These are phyloP conservation scores for Hippocampus kuda DNA, from an alignment of 2,797 vertebrate genomes.

Conservation along the genomic window DNA sequence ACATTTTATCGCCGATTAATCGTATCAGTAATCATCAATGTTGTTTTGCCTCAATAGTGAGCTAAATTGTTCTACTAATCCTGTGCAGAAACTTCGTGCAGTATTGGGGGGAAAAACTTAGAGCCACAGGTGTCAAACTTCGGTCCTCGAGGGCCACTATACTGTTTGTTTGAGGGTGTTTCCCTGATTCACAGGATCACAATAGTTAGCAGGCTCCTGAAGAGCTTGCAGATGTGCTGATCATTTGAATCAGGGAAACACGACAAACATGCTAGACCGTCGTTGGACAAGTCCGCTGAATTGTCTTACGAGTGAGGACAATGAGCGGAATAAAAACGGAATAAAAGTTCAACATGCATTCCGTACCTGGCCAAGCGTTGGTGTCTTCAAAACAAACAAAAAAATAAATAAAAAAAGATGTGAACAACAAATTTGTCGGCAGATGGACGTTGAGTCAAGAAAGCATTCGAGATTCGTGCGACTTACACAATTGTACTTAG, in stretches of 20 bases:
- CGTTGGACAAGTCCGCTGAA: background rate
- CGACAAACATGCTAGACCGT: background rate
- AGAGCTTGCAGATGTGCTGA: no score
- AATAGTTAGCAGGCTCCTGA: no score
- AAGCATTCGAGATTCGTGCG: background rate
- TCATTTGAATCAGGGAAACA: no score
- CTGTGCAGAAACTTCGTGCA: no score
- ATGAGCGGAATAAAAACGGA: background rate
- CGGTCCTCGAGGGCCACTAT: no score
- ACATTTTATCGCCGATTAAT: no score
- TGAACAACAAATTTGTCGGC: background rate
- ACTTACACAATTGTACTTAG: background rate
- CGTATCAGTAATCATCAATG: no score
- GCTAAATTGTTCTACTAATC: no score
- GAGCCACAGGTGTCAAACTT: no score
- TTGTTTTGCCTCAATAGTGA: no score
- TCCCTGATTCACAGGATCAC: no score
- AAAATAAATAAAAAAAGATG: background rate
- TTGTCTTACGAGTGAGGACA: background rate
- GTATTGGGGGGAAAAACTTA: background rate
- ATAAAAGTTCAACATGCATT: background rate
- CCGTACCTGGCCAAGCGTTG: background rate
- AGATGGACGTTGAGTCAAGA: background rate
- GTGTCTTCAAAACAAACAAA: background rate
- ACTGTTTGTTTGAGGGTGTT: no score